Evolutionary conservation across 2,888 invertebrate genomes (phyloP).

Genomic region (Gnatocerus cornutus): DNA sequence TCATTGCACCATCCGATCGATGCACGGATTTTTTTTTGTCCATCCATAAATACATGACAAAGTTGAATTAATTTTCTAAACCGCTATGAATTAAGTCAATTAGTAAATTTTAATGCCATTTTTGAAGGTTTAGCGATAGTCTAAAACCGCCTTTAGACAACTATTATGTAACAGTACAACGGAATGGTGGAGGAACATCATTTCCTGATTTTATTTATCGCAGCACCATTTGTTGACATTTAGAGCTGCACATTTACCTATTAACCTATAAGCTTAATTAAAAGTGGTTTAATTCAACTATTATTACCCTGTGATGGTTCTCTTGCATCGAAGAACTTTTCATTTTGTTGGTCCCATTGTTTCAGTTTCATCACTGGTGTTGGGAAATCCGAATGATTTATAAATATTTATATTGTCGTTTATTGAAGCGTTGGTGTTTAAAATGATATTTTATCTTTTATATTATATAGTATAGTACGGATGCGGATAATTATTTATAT

Average conservation of each 20-base stretch:
- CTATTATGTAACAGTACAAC: background rate
- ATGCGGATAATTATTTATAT: background rate
- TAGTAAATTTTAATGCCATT: no score
- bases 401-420: background rate
- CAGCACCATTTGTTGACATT: background rate
- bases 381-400: background rate
- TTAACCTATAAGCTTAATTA: conserved; percentile 6
- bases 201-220: background rate
- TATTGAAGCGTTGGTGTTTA: background rate
- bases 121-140: no score
- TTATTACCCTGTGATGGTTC: conserved; percentile 1
- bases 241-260: background rate
- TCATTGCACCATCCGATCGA: background rate
- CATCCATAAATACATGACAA: no score
- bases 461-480: background rate
- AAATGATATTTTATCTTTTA: no score
- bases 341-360: background rate
- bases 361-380: background rate
- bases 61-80: no score
- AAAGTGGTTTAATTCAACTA: background rate
- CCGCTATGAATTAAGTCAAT: no score
- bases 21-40: no score
- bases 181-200: background rate
- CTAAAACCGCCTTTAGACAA: background rate
- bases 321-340: background rate